Percentiles rank a stretch among this genome's conserved stretches.
Evolutionary conservation across 2,113 vertebrate species (phyloP).

Genomic region (Triplophysa siluroides): DNA sequence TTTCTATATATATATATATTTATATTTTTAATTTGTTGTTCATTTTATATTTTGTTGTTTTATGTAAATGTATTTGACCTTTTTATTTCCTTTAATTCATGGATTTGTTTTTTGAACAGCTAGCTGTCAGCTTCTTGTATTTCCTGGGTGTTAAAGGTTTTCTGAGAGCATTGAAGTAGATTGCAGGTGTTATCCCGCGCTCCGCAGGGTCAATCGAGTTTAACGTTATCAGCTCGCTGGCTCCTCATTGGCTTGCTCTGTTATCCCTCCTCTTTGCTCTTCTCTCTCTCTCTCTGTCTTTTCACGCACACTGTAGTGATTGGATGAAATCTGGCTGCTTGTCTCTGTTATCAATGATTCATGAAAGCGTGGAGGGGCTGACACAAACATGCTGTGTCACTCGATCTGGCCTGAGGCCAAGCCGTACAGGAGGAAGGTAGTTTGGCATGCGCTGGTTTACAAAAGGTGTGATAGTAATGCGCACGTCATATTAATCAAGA

Average conservation of each 20-base stretch:
- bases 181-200: conserved; percentile 41
- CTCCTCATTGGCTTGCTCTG: conserved; percentile 37
- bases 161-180: neutral
- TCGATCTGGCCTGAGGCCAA: conserved; percentile 59
- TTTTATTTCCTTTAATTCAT: neutral
- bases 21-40: neutral
- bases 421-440: conserved; percentile 4
- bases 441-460: conserved; percentile 61
- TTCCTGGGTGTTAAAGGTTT: neutral
- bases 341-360: conserved; percentile 71
- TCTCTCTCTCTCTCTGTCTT: conserved; percentile 18
- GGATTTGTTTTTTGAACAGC: neutral
- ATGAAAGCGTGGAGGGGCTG: conserved; percentile 58
- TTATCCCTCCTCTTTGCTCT: conserved; percentile 12
- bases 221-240: conserved; percentile 21
- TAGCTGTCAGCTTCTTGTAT: neutral
- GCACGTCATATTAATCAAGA: conserved; percentile 26
- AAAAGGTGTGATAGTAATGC: conserved; percentile 62
- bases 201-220: conserved; percentile 41
- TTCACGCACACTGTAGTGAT: conserved; percentile 21
- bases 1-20: too few relatives aligned
- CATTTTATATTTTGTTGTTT: neutral
- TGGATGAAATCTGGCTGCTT: conserved; percentile 42
- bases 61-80: neutral
- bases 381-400: conserved; percentile 69